Evolutionary conservation across 92 coral and sea anemone genomes (phyloP).

Genomic region (Epizoanthus fatuus): DNA sequence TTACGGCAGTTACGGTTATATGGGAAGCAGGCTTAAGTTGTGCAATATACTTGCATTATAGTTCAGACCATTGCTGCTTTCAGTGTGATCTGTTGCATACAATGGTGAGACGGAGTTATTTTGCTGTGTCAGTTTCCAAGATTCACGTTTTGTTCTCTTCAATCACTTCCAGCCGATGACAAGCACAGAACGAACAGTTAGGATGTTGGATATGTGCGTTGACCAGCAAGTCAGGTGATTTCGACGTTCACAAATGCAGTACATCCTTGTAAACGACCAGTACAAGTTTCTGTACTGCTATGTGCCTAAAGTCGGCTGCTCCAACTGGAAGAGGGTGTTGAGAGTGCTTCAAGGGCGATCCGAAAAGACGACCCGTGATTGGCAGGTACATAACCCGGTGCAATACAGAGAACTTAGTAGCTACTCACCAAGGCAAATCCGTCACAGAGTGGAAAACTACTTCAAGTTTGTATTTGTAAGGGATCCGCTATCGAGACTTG

Average conservation of each 20-base stretch:
- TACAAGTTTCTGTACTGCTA: constrained; percentile 48
- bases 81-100: too few relatives aligned
- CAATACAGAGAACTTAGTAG: not conserved
- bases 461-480: constrained; percentile 55
- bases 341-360: constrained; percentile 30
- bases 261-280: constrained; percentile 45
- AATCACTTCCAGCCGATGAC: not conserved
- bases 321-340: constrained; percentile 46
- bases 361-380: constrained; percentile 8
- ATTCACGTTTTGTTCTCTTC: too few relatives aligned
- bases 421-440: not conserved
- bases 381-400: not conserved
- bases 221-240: not conserved
- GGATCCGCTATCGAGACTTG: constrained; percentile 42
- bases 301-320: constrained; percentile 54
- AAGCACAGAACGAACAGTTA: not conserved
- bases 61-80: too few relatives aligned
- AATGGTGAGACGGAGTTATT: too few relatives aligned
- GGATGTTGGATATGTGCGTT: not conserved
- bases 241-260: not conserved
- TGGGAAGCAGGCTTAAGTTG: too few relatives aligned
- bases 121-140: too few relatives aligned
- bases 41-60: too few relatives aligned
- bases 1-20: too few relatives aligned
- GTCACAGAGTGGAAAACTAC: constrained; percentile 8